Evolutionary conservation across 2,797 vertebrate genomes (phyloP), one percentile per base, ranked within the genome.

Genomic region (Tinamus major): DNA sequence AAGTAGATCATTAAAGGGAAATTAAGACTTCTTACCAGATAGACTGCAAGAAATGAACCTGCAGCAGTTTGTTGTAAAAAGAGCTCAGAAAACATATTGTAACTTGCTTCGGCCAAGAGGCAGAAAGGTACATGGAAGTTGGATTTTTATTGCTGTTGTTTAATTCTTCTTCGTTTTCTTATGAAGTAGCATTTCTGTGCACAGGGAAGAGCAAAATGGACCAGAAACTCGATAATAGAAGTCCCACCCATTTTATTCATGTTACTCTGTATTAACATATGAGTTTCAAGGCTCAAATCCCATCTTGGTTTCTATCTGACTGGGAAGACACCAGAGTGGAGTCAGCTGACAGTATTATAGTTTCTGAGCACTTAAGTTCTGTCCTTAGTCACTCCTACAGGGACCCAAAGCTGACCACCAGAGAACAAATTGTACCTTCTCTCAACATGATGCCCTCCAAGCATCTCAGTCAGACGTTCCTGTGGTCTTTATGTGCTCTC

Each of bases 401-500:
- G 2, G 37, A 10, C 7, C 23, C 58, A 61, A 61, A 71, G 77
- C 42, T 77, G 27, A 8, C 42, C 61, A 61, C n/a, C 14, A 92
- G 51, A 76, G 56, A 26, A 6, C 58, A 9, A 88, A 24, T 42
- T 24, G 56, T 56, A 3, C 23, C 12, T 4, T 37, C 31, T 82
- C 33, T 65, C 13, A 48, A 8, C n/a, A 8, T 5, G 41, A 6
- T 33, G 10, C 33, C 5, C 89, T 67, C 61, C 44, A 76, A 70
- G 5, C 61, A 85, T 44, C 46, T 44, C 41, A 26, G 10, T 56
- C 61, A 63, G 67, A 4, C 4, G 48, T 79, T 74, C 31, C n/a
- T 67, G 4, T 16, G 23, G 16, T 70, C 59, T 16, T 4, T 42
- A 8, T 65, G 0, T 62, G 1, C 9, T 39, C 5, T 69, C 5